Conservation (phyloP, 2,888 invertebrate genomes). For the Seladonia tumulorum region DNA sequence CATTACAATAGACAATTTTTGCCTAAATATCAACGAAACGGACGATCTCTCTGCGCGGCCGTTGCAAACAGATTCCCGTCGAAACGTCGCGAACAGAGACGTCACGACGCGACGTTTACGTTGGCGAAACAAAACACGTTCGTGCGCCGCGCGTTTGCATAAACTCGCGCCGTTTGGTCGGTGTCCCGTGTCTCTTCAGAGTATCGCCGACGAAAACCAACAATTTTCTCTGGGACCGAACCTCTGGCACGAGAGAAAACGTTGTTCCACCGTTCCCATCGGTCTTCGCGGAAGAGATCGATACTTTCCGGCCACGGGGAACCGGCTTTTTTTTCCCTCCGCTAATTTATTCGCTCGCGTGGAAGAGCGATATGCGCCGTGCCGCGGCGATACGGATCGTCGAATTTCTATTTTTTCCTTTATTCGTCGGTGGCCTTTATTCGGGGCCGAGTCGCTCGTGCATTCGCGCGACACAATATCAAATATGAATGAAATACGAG, state of each 20-base stretch:
- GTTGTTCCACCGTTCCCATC: neutral
- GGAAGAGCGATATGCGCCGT: neutral
- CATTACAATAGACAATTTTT: neutral
- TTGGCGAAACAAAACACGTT: too few species aligned
- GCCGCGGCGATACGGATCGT: neutral
- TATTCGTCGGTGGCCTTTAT: neutral
- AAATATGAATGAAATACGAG: constrained; percentile 1
- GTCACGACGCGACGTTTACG: too few species aligned
- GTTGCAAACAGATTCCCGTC: too few species aligned
- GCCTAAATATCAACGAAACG: too few species aligned
- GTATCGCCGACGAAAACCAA: neutral
- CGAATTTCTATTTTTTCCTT: constrained; percentile 5
- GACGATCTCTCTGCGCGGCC: too few species aligned
- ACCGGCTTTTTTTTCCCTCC: neutral
- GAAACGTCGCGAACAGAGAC: too few species aligned
- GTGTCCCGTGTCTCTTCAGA: neutral
- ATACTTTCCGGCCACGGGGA: neutral
- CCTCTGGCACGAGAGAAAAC: neutral
- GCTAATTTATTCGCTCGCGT: constrained; percentile 2
- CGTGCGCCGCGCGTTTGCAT: too few species aligned
- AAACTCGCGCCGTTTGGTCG: neutral
- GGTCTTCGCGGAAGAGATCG: neutral
- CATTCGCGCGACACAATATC: neutral
- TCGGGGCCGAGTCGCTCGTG: neutral
- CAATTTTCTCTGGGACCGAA: neutral